Conservation (phyloP, 2,797 vertebrate species). For the Gallinago nigripennis region DNA sequence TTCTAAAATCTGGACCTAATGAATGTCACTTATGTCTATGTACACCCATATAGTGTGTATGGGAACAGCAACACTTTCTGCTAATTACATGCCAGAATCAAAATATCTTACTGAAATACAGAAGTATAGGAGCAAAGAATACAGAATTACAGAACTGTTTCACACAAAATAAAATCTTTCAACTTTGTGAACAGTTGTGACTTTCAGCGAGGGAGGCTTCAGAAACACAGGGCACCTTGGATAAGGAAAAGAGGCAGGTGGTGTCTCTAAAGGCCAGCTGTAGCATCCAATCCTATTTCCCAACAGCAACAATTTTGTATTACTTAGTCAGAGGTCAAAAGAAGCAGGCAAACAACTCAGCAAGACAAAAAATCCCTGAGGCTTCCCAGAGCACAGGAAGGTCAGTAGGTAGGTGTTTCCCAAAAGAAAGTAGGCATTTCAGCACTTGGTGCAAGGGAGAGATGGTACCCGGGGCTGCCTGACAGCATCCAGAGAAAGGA, state of each 20-base stretch:
- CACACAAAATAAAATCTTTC: background rate
- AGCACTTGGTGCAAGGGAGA: fast-evolving
- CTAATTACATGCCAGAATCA: background rate
- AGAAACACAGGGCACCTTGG: background rate
- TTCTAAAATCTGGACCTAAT: background rate
- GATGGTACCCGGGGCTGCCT: background rate
- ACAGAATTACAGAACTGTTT: background rate
- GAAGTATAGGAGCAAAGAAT: background rate
- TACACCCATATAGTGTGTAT: background rate
- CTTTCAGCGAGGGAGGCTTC: background rate
- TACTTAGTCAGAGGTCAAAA: background rate
- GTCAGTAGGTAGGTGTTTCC: background rate
- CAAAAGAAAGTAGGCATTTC: background rate
- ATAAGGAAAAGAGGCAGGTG: background rate
- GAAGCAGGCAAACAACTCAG: background rate
- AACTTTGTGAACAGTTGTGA: background rate
- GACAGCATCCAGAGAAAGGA: background rate
- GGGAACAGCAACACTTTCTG: background rate
- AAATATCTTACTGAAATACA: background rate
- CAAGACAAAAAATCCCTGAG: background rate
- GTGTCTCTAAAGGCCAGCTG: background rate
- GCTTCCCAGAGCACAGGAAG: background rate
- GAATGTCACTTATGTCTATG: background rate
- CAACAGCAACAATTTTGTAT: background rate
- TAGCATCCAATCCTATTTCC: background rate